Base-by-base conservation (phyloP, 1,140 invertebrate species). In the Ceratosolen solmsi region DNA sequence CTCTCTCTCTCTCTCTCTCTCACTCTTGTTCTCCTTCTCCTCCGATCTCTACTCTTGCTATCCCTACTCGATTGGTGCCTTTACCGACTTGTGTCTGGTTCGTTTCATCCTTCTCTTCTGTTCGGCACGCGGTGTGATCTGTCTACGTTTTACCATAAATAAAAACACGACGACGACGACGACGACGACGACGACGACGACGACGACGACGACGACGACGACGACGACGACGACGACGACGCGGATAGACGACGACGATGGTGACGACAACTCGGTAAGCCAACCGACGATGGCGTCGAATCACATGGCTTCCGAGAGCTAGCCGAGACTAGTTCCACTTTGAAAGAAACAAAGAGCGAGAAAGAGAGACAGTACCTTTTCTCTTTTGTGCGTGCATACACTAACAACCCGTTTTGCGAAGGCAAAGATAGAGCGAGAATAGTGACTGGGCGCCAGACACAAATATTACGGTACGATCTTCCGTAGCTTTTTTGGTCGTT, bases 1-100 rank as follows among this genome's bases (percentile, higher is more conserved):
- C 81, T 72, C 65, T 76, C 75, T 77, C 83, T 84, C 70, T 72
- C 54, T 85, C 58, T 63, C 33, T 63, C 75, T 77, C n/a, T 7
- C 38, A 27, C 15, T 65, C 41, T 49, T 60, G 11, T n/a, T 41
- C 56, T 76, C 74, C 38, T 41, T 60, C 75, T 30, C 25, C 22
- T 22, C 63, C 4, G 33, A 68, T 68, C 63, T 38, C 20, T 68
- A 33, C 33, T 68, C 63, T 5, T 38, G 63, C 63, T 68, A 68
- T 68, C 63, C 63, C 63, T 68, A 38, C 63, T 68, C 33, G 22
- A 68, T 68, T 17, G 13, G n/a, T 49, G 70, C 38, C n/a, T 72
- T n/a, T 25, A 46, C 70, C 41, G 25, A 51, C 36, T 11, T 46
- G 68, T 22, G n/a, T 15, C 38, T 41, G 2, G 13, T 30, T 46